Evolutionary conservation across 2,888 invertebrate species (phyloP), one percentile per base, ranked within the genome.

Genomic region (Acrobasis consociella): DNA sequence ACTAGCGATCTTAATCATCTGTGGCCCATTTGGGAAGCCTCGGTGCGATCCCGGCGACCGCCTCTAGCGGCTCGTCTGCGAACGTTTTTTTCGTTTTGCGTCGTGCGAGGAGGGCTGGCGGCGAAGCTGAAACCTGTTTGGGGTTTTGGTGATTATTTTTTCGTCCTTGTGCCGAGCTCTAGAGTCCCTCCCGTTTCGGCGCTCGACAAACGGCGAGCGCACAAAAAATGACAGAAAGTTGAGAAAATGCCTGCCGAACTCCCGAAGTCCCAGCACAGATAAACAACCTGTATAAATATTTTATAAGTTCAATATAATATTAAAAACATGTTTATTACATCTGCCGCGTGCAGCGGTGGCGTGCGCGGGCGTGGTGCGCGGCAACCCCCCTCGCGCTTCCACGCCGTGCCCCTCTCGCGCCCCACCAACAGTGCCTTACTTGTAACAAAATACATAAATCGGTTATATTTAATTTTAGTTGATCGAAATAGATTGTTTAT

Each of bases 401-500:
- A 82, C 72, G 75, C 73, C 78, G 71, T 16, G 53, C 74, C 69
- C 74, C 72, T 72, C 78, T 76, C 73, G 75, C 75, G 65, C 73
- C 71, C 75, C 77, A 72, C 70, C 72, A 82, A 78, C 76, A 88
- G 91, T 91, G 91, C 91, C 92, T 91, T 90, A 88, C 88, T 84
- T 83, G 82, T 82, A 85, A 85, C 81, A 78, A 85, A 76, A 86
- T 22, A 56, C 56, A 56, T 82, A 90, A 89, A 89, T 89, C 85
- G 85, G 89, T 86, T 87, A 80, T 89, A 90, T 91, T 91, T 91
- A 89, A 90, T 89, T 86, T 90, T 91, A 91, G 89, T 91, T 91
- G 76, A 89, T 87, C 87, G 83, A 90, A 76, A 91, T 90, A 89
- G 89, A 89, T 85, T 90, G 87, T 91, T 92, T 91, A 92, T 92